Conservation (phyloP, 2,113 vertebrate species). For the Cacatua alba region DNA sequence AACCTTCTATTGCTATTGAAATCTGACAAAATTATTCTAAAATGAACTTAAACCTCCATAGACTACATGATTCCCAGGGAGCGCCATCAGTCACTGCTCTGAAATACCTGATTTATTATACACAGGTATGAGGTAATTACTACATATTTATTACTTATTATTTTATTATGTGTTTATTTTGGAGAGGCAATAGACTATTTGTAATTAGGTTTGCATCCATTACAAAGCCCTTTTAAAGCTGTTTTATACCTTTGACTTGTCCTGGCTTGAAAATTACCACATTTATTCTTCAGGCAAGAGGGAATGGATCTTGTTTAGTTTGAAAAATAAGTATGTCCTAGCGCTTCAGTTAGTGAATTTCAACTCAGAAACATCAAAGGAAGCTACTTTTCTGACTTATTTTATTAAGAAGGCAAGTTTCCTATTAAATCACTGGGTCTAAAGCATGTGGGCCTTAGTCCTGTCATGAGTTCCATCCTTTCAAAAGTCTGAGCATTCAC, state of each 20-base stretch:
- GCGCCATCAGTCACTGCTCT: not conserved
- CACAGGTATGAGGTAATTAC: not conserved
- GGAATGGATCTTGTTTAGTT: not conserved
- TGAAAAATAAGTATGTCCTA: not conserved
- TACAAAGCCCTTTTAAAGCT: not conserved
- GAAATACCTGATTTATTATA: not conserved
- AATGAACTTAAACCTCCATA: not conserved
- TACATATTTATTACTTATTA: constrained; percentile 14
- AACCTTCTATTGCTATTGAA: not conserved
- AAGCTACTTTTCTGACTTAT: not conserved
- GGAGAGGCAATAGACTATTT: not conserved
- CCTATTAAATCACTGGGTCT: not conserved
- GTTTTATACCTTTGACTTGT: not conserved
- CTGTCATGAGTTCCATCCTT: not conserved
- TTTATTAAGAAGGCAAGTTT: not conserved
- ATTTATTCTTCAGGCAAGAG: not conserved
- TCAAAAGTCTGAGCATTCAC: not conserved
- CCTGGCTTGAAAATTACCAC: not conserved
- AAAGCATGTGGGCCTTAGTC: not conserved
- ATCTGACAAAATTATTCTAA: not conserved
- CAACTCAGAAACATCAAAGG: not conserved
- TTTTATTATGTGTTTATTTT: constrained; percentile 33
- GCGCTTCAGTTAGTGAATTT: not conserved
- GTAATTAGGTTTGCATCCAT: not conserved
- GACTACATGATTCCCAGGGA: not conserved